These are phyloP conservation scores for Steinernema hermaphroditum DNA, from an alignment of 2,888 invertebrate species.

Conservation along the genomic window DNA sequence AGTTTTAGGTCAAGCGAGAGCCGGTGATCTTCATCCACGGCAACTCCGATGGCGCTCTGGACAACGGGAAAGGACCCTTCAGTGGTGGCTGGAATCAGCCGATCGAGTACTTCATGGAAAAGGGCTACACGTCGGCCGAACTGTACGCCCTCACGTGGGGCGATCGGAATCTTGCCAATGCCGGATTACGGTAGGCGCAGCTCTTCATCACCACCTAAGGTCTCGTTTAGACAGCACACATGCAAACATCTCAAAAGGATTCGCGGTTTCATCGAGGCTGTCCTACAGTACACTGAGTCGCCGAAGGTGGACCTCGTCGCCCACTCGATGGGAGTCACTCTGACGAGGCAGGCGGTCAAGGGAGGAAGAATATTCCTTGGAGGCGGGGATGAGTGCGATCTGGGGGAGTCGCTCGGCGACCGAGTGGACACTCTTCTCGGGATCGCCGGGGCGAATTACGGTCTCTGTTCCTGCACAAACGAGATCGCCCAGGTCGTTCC, in stretches of 20 bases:
- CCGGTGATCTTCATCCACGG: constrained; percentile 56
- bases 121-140: constrained; percentile 47
- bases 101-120: constrained; percentile 35
- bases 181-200: constrained; percentile 48
- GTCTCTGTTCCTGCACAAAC: constrained; percentile 52
- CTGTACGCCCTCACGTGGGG: constrained; percentile 54
- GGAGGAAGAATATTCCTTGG: constrained; percentile 46
- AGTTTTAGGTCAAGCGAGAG: constrained; percentile 42
- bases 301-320: constrained; percentile 46
- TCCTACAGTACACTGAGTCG: constrained; percentile 49
- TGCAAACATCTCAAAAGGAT: constrained; percentile 30
- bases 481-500: constrained; percentile 35
- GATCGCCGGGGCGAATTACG: constrained; percentile 53
- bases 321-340: constrained; percentile 57
- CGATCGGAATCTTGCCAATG: constrained; percentile 35
- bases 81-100: constrained; percentile 46
- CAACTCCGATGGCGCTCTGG: constrained; percentile 53
- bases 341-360: constrained; percentile 46
- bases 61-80: constrained; percentile 36
- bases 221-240: background rate
- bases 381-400: constrained; percentile 40
- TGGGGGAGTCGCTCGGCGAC: constrained; percentile 43
- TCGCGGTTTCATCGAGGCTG: constrained; percentile 44
- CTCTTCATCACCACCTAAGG: constrained; percentile 12
- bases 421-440: constrained; percentile 46